phyloP scores from a whole-genome alignment of 2,888 invertebrate genomes.

The Cerceris ruficornis region DNA sequence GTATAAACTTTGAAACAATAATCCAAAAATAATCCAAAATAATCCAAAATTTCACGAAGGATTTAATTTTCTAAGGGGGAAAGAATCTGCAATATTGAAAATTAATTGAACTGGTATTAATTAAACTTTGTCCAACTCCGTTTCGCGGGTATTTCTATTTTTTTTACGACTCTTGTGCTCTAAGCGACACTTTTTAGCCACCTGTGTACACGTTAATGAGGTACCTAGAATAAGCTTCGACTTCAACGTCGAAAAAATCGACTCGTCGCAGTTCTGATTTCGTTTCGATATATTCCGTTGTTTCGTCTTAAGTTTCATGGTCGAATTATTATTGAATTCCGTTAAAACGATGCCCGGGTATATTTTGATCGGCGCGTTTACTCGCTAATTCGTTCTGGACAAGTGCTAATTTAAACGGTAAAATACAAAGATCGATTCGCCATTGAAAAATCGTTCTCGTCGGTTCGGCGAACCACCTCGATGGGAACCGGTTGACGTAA shows the following conservation, averaged over 20 bases:
- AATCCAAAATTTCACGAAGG: no score
- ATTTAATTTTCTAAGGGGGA: no score
- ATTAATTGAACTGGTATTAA: no score
- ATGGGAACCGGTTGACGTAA: constrained; percentile 39
- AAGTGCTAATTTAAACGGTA: constrained; percentile 12
- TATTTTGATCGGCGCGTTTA: background rate
- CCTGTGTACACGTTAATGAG: constrained; percentile 8
- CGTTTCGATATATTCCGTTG: background rate
- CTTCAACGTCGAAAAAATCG: constrained; percentile 9
- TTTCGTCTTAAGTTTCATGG: background rate
- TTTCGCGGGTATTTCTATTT: background rate
- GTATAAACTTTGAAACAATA: background rate
- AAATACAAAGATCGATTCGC: constrained; percentile 18
- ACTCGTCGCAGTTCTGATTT: background rate
- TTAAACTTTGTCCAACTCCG: background rate
- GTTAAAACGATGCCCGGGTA: background rate
- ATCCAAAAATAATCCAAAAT: background rate
- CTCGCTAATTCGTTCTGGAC: background rate
- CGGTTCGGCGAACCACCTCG: constrained; percentile 1
- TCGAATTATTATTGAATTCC: constrained; percentile 7
- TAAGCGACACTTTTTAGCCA: constrained; percentile 13
- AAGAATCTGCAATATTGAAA: no score
- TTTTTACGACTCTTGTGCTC: constrained; percentile 12
- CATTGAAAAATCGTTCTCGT: background rate
- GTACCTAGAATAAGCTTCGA: constrained; percentile 2